Base-by-base conservation (phyloP, 2,888 invertebrate species). In the Nymphalis urticae region DNA sequence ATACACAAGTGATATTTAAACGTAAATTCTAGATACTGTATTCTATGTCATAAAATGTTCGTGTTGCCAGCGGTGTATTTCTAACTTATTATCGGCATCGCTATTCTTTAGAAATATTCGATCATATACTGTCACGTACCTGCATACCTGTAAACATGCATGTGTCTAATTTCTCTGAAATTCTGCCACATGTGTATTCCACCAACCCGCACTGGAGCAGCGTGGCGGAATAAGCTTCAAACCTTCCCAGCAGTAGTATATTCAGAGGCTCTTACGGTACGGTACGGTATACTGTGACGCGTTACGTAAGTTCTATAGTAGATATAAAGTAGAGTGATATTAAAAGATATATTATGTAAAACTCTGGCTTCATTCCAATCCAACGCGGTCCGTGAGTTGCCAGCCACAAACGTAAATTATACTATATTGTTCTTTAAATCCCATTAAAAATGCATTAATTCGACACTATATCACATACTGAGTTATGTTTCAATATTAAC, bases 371-470 rank as follows among this genome's bases (percentile, higher is more conserved):
- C 42, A 60, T 61, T 79, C 84, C 84, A 84, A 78, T 74, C 73
- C 68, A 71, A 75, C 70, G 72, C 74, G 74, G 66, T 66, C 51
- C 73, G 66, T 59, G 72, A 61, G 72, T 71, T 79, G 82, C 82
- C 82, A 81, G 77, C 48, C 47, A 76, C 79, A 75, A 58, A 74
- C 77, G 77, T 85, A 82, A 84, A 85, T 84, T 82, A 81, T 79
- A 80, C 76, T 66, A 81, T 79, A 84, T 82, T 84, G 86, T 85
- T 81, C 82, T 83, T 84, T 83, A 84, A 85, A 82, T 77, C 76
- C 77, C 80, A 79, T 77, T 75, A 76, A 73, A 58, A 73, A 69
- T 64, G 65, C 65, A 65, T 65, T 65, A 65, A 66, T 61, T 51
- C 47, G 70, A 68, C 71, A 69, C 69, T 75, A 70, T 72, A 73